Evolutionary conservation across 2,797 vertebrate genomes (phyloP).

Genomic region (Sebastes reedi): DNA sequence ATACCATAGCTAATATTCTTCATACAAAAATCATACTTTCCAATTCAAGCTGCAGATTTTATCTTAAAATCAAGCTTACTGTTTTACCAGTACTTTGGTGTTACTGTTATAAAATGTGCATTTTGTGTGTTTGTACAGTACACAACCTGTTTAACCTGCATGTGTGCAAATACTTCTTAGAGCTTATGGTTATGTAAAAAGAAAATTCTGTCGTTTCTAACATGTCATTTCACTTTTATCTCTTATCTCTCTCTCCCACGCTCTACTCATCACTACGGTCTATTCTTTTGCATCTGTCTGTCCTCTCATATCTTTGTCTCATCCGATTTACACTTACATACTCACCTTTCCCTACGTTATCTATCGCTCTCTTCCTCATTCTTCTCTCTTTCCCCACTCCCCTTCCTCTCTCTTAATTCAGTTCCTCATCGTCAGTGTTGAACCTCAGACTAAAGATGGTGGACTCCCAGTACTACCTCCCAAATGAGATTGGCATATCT

Average conservation of each 20-base stretch:
- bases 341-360: neutral
- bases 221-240: neutral
- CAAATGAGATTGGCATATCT: conserved; percentile 89
- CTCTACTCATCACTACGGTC: neutral
- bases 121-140: neutral
- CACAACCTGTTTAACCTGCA: neutral
- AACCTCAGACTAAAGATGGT: conserved; percentile 79
- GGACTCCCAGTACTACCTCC: conserved; percentile 92
- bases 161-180: neutral
- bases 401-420: neutral
- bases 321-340: neutral
- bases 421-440: conserved; percentile 28
- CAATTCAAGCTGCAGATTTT: neutral
- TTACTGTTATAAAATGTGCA: neutral
- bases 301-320: neutral
- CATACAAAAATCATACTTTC: no score
- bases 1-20: neutral
- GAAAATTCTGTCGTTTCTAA: neutral
- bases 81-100: neutral
- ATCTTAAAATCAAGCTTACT: neutral
- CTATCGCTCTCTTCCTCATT: neutral
- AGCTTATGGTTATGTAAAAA: neutral
- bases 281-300: neutral
- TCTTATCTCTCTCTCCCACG: neutral
- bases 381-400: neutral